phyloP scores from a whole-genome alignment of 2,888 invertebrate species.

The Hoplodrina ambigua region DNA sequence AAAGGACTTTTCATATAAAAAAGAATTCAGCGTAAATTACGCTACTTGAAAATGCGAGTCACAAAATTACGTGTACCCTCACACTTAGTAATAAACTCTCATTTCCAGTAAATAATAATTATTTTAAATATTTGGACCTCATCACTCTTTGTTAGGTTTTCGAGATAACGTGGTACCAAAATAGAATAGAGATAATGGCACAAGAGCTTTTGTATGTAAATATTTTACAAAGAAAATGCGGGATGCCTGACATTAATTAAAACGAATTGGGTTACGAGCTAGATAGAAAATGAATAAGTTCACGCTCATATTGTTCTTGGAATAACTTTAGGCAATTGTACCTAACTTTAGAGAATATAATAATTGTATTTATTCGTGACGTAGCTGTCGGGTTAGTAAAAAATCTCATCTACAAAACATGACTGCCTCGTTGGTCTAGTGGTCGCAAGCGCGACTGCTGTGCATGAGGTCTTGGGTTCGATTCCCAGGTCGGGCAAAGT shows the following conservation, averaged over 20 bases:
- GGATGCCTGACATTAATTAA: slow-evolving; percentile 33
- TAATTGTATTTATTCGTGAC: no score
- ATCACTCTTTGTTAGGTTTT: slow-evolving; percentile 29
- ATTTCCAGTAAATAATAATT: slow-evolving; percentile 3
- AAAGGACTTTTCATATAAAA: no score
- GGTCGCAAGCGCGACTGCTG: no score
- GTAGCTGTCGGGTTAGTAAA: no score
- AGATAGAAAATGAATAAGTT: slow-evolving; percentile 22
- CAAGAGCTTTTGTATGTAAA: slow-evolving; percentile 44
- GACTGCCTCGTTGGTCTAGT: no score
- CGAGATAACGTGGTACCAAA: slow-evolving; percentile 23
- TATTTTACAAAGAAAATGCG: slow-evolving; percentile 48
- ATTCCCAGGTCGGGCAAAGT: no score
- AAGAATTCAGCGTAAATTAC: no score
- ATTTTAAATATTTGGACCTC: slow-evolving; percentile 12
- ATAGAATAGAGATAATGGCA: slow-evolving; percentile 37
- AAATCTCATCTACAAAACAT: no score
- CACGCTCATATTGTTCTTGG: neutral
- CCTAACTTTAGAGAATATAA: neutral
- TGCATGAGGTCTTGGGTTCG: no score
- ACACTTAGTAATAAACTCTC: neutral
- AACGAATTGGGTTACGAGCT: slow-evolving; percentile 32
- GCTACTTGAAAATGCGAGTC: no score
- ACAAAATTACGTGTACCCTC: no score
- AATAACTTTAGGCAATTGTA: neutral